Evolutionary conservation across 1,140 invertebrate genomes (phyloP).

Genomic region (Drosophila punjabiensis): DNA sequence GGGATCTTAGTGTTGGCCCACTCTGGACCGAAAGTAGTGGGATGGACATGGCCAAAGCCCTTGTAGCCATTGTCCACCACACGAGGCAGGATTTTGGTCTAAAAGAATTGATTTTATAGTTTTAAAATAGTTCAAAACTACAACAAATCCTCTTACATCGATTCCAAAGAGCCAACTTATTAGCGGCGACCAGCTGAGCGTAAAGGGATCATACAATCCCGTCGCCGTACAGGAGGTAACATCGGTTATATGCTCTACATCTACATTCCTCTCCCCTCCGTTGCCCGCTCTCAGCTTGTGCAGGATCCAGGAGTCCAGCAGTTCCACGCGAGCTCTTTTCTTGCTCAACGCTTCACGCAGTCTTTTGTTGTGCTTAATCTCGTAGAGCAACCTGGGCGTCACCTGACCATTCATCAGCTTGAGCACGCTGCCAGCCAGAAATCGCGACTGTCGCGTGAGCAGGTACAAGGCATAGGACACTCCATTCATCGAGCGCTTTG

Average conservation of each 20-base stretch:
- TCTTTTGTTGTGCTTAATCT: constrained; percentile 89
- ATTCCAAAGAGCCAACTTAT: constrained; percentile 86
- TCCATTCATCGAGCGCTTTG: constrained; percentile 88
- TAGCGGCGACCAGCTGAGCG: constrained; percentile 90
- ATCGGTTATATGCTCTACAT: constrained; percentile 91
- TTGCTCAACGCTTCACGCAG: constrained; percentile 88
- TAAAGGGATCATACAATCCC: constrained; percentile 97
- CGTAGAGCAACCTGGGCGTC: constrained; percentile 92
- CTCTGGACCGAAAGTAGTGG: constrained; percentile 89
- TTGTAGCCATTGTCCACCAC: constrained; percentile 91
- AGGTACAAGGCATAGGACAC: constrained; percentile 89
- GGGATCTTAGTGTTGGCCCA: constrained; percentile 90
- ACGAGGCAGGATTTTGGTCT: constrained; percentile 91
- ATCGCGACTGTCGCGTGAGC: constrained; percentile 92
- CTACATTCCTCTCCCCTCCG: constrained; percentile 46
- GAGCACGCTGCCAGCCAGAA: constrained; percentile 92
- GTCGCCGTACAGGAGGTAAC: constrained; percentile 95
- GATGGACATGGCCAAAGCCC: constrained; percentile 89
- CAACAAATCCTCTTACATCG: constrained; percentile 86
- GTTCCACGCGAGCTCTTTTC: constrained; percentile 93
- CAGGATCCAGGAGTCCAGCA: constrained; percentile 96
- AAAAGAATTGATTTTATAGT: constrained; percentile 56
- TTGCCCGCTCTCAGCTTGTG: constrained; percentile 89
- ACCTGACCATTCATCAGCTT: constrained; percentile 94
- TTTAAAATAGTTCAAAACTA: constrained; percentile 82